Conservation (phyloP, 1,140 invertebrate species). For the Atta cephalotes region DNA sequence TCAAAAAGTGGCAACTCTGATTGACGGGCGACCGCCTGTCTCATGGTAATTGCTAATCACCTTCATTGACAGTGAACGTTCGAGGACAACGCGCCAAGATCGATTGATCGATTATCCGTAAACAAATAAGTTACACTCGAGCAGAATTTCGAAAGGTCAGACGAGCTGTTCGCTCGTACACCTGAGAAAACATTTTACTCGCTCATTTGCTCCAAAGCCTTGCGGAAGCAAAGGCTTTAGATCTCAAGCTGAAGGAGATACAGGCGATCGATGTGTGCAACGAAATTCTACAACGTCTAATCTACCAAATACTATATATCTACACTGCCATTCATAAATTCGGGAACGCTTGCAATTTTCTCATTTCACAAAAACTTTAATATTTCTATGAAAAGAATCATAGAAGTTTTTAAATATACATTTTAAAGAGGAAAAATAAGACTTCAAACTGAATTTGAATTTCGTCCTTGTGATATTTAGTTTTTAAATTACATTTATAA, state of each 20-base stretch:
- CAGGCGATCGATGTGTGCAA: background rate
- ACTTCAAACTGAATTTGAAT: too few species aligned
- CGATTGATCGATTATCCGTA: constrained; percentile 61
- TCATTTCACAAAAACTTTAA: too few species aligned
- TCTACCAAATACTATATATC: too few species aligned
- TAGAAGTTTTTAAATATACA: too few species aligned
- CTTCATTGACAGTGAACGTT: constrained; percentile 8
- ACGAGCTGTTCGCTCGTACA: constrained; percentile 33
- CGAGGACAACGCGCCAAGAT: constrained; percentile 52
- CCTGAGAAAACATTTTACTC: background rate
- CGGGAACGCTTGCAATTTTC: too few species aligned
- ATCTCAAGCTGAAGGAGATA: constrained; percentile 24
- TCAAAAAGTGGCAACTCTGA: constrained; percentile 17
- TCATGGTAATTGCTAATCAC: constrained; percentile 31
- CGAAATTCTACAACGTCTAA: background rate
- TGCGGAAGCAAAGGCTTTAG: constrained; percentile 21
- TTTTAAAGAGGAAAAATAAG: too few species aligned
- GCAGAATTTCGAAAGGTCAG: constrained; percentile 57
- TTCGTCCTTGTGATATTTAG: too few species aligned
- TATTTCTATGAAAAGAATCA: too few species aligned
- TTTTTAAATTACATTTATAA: too few species aligned
- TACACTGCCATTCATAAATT: too few species aligned
- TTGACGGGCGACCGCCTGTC: background rate
- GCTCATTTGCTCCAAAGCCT: constrained; percentile 49
- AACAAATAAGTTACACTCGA: constrained; percentile 59